Conservation (phyloP, 2,113 vertebrate species). For the Nothoprocta pentlandii region DNA sequence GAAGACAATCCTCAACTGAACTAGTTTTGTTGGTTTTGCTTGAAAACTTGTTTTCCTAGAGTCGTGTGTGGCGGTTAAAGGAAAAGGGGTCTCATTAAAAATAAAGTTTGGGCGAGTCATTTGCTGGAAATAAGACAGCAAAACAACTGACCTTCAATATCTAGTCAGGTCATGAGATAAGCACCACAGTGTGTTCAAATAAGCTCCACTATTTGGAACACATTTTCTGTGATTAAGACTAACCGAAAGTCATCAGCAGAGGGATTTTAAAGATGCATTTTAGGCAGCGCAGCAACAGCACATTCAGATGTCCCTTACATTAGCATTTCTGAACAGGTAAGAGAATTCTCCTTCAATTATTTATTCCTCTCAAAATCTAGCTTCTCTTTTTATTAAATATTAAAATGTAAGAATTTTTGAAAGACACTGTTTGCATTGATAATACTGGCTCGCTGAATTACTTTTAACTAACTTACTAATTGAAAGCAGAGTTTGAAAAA, state of each 20-base stretch:
- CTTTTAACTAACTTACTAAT: slow-evolving; percentile 73
- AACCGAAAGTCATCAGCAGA: slow-evolving; percentile 31
- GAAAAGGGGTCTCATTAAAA: slow-evolving; percentile 54
- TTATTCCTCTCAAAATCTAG: slow-evolving; percentile 64
- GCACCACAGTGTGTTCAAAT: slow-evolving; percentile 3
- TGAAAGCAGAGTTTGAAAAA: slow-evolving; percentile 73
- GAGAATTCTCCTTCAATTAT: slow-evolving; percentile 46
- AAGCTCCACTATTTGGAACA: slow-evolving; percentile 29
- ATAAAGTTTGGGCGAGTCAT: slow-evolving; percentile 1
- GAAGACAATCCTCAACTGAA: not conserved
- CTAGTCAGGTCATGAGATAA: slow-evolving; percentile 43
- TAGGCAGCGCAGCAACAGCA: not conserved
- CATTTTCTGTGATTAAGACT: slow-evolving; percentile 12
- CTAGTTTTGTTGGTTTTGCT: not conserved
- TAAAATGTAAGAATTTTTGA: slow-evolving; percentile 64
- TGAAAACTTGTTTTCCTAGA: slow-evolving; percentile 17
- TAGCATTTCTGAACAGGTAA: slow-evolving; percentile 61
- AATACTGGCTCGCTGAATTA: slow-evolving; percentile 68
- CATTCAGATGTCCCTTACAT: slow-evolving; percentile 44
- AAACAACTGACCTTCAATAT: slow-evolving; percentile 43
- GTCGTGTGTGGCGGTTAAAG: not conserved
- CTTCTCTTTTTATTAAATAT: slow-evolving; percentile 68
- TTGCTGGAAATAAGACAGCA: slow-evolving; percentile 34
- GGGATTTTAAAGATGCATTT: slow-evolving; percentile 34
- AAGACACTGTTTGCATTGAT: slow-evolving; percentile 76